These are phyloP conservation scores for Sesia apiformis DNA, from an alignment of 2,888 invertebrate genomes.

Conservation along the genomic window DNA sequence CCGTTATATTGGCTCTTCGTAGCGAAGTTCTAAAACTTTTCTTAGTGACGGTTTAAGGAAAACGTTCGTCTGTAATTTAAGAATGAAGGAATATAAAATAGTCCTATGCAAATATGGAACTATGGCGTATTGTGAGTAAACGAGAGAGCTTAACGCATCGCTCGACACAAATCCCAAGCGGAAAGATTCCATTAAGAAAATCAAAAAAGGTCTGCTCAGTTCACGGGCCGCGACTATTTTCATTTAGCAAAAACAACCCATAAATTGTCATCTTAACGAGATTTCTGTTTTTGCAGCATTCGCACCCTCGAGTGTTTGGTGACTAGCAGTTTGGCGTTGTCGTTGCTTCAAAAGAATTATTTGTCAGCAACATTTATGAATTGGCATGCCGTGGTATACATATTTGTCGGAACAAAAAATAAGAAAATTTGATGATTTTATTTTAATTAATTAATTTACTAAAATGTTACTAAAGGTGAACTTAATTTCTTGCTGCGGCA, in stretches of 20 bases:
- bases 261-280: conserved; percentile 75
- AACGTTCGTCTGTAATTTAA: too few species aligned
- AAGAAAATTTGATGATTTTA: too few species aligned
- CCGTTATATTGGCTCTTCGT: too few species aligned
- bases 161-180: conserved; percentile 68
- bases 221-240: conserved; percentile 69
- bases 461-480: too few species aligned
- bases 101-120: conserved; percentile 19
- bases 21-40: too few species aligned
- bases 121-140: conserved; percentile 40
- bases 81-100: conserved; percentile 14
- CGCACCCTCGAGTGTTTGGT: conserved; percentile 55
- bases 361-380: conserved; percentile 27
- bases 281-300: conserved; percentile 71
- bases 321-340: conserved; percentile 42
- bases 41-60: too few species aligned
- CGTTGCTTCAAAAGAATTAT: conserved; percentile 30
- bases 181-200: conserved; percentile 74
- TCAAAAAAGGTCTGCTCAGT: conserved; percentile 70
- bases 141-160: conserved; percentile 55
- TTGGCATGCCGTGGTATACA: background rate
- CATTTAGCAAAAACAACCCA: conserved; percentile 75
- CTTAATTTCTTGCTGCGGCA: too few species aligned
- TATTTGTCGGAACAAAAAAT: too few species aligned
- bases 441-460: too few species aligned